phyloP scores from a whole-genome alignment of 2,797 vertebrate species.

The Choloepus didactylus region DNA sequence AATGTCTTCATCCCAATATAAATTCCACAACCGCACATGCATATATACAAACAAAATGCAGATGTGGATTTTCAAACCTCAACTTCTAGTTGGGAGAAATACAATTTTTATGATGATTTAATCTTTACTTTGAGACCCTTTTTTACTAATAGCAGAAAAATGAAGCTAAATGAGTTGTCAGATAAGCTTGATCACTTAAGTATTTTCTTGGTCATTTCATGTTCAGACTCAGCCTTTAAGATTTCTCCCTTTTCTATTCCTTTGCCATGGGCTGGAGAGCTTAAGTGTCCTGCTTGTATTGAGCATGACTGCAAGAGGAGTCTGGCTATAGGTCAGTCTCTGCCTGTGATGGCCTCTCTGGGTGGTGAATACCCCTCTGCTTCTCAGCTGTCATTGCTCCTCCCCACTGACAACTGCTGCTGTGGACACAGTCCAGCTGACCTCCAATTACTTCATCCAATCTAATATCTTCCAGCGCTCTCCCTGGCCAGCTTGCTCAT shows the following conservation, averaged over 20 bases:
- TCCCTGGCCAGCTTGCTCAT: not conserved
- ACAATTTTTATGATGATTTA: constrained; percentile 2
- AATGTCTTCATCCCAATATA: not conserved
- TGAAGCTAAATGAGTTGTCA: not conserved
- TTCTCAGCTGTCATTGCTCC: not conserved
- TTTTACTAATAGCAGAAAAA: constrained; percentile 18
- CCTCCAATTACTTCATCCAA: not conserved
- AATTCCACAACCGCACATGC: not conserved
- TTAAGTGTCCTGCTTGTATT: not conserved
- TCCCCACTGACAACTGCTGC: not conserved
- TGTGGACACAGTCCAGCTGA: not conserved
- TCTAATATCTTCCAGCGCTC: not conserved
- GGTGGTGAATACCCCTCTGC: not conserved
- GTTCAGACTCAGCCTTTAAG: not conserved
- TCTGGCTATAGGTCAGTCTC: not conserved
- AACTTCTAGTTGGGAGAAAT: not conserved
- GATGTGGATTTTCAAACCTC: not conserved
- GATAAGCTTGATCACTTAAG: not conserved
- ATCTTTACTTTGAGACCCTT: not conserved
- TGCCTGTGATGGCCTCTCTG: not conserved
- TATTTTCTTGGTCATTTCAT: not conserved
- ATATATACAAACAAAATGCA: not conserved
- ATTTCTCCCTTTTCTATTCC: not conserved
- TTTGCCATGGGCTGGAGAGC: not conserved
- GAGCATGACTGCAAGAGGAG: not conserved